phyloP scores from a whole-genome alignment of 1,140 invertebrate genomes.

The Bombus haemorrhoidalis region DNA sequence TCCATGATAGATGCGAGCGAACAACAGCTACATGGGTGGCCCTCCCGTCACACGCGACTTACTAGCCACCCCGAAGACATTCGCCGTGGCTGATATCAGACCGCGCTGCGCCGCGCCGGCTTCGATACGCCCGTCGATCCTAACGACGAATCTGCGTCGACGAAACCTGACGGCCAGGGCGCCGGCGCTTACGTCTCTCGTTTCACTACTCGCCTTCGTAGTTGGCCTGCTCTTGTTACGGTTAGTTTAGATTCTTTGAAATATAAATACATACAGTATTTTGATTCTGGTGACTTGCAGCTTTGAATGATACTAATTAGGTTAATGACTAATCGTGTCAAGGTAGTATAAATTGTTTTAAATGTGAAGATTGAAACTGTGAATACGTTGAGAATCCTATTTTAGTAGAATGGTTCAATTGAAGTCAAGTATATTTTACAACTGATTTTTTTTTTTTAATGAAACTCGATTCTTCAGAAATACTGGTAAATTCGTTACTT shows the following conservation, averaged over 20 bases:
- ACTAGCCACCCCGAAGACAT: slow-evolving; percentile 82
- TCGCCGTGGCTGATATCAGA: slow-evolving; percentile 70
- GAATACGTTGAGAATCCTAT: neutral
- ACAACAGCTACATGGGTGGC: slow-evolving; percentile 81
- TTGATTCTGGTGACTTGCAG: neutral
- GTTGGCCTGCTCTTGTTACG: neutral
- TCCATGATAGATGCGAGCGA: slow-evolving; percentile 82
- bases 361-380: neutral
- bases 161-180: slow-evolving; percentile 17
- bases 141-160: slow-evolving; percentile 35
- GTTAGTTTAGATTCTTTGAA: neutral
- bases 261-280: neutral
- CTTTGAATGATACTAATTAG: neutral
- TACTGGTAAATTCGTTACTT: no score
- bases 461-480: no score
- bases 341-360: neutral
- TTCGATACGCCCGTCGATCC: slow-evolving; percentile 46
- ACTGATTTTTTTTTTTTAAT: no score
- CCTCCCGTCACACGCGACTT: slow-evolving; percentile 78
- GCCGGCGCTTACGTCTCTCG: slow-evolving; percentile 47
- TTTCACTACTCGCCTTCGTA: no score
- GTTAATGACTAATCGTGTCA: neutral
- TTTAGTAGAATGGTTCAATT: neutral
- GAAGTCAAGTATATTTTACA: neutral
- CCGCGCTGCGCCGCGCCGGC: neutral